phyloP scores from a whole-genome alignment of 2,113 vertebrate genomes.

The Clarias batrachus region DNA sequence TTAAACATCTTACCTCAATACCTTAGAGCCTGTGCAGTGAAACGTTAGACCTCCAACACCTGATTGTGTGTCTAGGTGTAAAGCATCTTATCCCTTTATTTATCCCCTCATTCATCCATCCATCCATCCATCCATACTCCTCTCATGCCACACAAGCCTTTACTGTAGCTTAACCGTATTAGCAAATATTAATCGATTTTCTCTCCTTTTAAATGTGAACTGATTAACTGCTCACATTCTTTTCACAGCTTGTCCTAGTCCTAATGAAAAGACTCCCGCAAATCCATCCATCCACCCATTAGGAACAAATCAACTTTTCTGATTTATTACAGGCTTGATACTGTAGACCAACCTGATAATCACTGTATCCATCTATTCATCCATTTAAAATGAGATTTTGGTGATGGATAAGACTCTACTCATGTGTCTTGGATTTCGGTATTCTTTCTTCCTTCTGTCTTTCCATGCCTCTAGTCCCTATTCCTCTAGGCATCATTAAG shows the following conservation, averaged over 20 bases:
- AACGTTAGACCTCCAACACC: neutral
- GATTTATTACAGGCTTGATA: neutral
- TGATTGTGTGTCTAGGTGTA: neutral
- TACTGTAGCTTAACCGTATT: neutral
- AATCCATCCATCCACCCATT: neutral
- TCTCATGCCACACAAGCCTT: neutral
- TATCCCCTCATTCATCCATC: neutral
- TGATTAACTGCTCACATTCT: neutral
- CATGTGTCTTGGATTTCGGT: neutral
- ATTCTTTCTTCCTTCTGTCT: neutral
- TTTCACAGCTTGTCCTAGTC: neutral
- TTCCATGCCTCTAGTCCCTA: neutral
- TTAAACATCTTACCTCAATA: neutral
- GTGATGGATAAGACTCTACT: neutral
- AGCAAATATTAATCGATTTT: neutral
- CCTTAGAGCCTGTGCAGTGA: neutral
- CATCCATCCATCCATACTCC: neutral
- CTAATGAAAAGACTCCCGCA: neutral
- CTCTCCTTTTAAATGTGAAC: neutral
- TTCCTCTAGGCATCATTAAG: neutral
- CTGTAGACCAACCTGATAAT: neutral
- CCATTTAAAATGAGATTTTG: neutral
- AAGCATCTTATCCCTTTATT: too few species aligned
- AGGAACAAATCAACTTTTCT: neutral
- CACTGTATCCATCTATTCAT: neutral